Evolutionary conservation across 2,888 invertebrate genomes (phyloP).

Genomic region (Philonicus albiceps): DNA sequence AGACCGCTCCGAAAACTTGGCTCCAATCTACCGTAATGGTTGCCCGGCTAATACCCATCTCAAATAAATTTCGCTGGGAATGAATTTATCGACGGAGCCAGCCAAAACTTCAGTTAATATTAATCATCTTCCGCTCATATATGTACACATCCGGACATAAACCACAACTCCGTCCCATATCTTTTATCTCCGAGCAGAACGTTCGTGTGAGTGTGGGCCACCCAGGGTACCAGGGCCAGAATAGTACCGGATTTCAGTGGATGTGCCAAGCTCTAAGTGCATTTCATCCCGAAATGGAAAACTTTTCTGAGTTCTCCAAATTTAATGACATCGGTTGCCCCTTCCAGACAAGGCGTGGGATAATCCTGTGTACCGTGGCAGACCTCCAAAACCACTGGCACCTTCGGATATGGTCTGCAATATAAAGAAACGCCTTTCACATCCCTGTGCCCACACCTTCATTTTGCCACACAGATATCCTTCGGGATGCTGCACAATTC

Average conservation of each 20-base stretch:
- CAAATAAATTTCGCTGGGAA: constrained; percentile 1
- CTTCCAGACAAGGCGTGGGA: constrained; percentile 20
- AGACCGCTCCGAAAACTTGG: not conserved
- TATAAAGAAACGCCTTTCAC: not conserved
- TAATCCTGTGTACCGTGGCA: constrained; percentile 22
- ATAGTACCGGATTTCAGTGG: not conserved
- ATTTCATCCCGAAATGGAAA: constrained; percentile 4
- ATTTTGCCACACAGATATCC: not conserved
- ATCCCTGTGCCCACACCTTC: not conserved
- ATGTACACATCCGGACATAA: not conserved
- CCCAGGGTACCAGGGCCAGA: not conserved
- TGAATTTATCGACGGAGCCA: constrained; percentile 11
- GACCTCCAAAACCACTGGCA: not conserved
- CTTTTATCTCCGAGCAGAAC: not conserved
- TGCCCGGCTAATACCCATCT: not conserved
- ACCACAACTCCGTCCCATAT: not conserved
- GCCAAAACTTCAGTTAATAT: constrained; percentile 23
- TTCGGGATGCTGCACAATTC: not conserved
- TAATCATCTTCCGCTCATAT: constrained; percentile 8
- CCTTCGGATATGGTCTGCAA: not conserved
- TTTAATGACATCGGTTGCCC: constrained; percentile 35
- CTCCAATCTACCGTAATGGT: not conserved
- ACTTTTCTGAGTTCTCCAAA: constrained; percentile 15
- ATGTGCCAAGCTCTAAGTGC: constrained; percentile 14
- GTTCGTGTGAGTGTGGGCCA: no score